A percentile compares a stretch with the other conserved stretches of the same genome.
phyloP scores from a whole-genome alignment of 92 coral and sea anemone genomes.

The Parazoanthus atlanticus region DNA sequence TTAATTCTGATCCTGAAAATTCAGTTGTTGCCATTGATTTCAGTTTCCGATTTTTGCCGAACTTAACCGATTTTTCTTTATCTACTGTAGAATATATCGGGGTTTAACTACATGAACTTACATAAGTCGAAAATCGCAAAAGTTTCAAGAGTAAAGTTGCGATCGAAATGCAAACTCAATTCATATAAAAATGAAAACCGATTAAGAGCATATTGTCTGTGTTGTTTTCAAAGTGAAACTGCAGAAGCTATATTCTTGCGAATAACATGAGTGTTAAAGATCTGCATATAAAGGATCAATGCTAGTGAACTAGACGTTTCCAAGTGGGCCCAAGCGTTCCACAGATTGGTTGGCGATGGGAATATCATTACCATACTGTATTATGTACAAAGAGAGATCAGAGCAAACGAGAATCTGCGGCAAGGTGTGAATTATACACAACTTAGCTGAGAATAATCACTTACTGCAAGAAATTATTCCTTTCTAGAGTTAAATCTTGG shows the following conservation, averaged over 20 bases:
- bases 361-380: constrained; percentile 20
- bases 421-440: not conserved
- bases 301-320: not conserved
- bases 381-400: not conserved
- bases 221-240: not conserved
- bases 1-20: not conserved
- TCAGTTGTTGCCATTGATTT: not conserved
- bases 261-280: not conserved
- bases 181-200: not conserved
- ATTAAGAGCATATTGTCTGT: not conserved
- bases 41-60: not conserved
- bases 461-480: not conserved
- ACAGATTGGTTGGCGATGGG: not conserved
- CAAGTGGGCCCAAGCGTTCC: not conserved
- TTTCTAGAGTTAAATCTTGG: too few relatives aligned
- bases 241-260: not conserved
- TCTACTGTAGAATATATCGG: not conserved
- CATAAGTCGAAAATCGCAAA: not conserved
- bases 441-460: not conserved
- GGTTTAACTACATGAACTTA: not conserved
- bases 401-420: not conserved
- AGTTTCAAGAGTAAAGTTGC: not conserved
- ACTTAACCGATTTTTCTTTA: not conserved
- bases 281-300: not conserved
- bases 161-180: not conserved